These are phyloP conservation scores for Myopa tessellatipennis DNA, from an alignment of 2,888 invertebrate species.

Conservation along the genomic window DNA sequence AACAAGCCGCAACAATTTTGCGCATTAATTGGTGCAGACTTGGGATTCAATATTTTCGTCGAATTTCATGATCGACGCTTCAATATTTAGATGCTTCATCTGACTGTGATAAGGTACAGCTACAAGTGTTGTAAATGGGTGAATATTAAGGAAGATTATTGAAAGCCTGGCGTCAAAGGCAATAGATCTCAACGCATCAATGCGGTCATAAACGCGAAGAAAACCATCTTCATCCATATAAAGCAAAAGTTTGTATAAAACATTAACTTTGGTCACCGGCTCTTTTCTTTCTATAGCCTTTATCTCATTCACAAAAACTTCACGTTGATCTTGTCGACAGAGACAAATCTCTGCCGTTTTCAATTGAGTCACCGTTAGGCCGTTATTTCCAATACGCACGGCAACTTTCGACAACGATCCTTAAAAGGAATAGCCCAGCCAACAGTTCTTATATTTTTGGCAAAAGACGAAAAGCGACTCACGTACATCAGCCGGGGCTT, in stretches of 20 bases:
- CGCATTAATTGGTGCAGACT: background rate
- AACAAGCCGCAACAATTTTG: background rate
- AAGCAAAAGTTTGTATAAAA: constrained; percentile 29
- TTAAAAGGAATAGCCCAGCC: no score
- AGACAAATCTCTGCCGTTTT: constrained; percentile 21
- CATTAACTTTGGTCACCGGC: background rate
- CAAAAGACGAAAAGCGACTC: constrained; percentile 27
- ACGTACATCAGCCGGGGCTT: constrained; percentile 11
- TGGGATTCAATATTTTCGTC: constrained; percentile 4
- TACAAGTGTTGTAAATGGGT: constrained; percentile 20
- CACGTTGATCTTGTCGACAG: constrained; percentile 34
- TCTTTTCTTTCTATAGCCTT: background rate
- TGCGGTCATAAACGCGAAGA: constrained; percentile 29
- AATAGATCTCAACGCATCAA: constrained; percentile 36
- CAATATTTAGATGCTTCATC: constrained; percentile 41
- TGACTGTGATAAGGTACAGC: background rate
- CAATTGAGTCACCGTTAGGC: constrained; percentile 25
- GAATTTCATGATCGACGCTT: constrained; percentile 27
- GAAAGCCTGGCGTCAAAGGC: constrained; percentile 20
- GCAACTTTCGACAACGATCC: no score
- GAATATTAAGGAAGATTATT: background rate
- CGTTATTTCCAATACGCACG: constrained; percentile 29
- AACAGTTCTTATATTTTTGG: constrained; percentile 31
- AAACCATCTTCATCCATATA: constrained; percentile 34
- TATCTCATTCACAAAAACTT: constrained; percentile 32